Evolutionary conservation across 1,140 invertebrate species (phyloP).

Genomic region (Globodera ellingtonae): DNA sequence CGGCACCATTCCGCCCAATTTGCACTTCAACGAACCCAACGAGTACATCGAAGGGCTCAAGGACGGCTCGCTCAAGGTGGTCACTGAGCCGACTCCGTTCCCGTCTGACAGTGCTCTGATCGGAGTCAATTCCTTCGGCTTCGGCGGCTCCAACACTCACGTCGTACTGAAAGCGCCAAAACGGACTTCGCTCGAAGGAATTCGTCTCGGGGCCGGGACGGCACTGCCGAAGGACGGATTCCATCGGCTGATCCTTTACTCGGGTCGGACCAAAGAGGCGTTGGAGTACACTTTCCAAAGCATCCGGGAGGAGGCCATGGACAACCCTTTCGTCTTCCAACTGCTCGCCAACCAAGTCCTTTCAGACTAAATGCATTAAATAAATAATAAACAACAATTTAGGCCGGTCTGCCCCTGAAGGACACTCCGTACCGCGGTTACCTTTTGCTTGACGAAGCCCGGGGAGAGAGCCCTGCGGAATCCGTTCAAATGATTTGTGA

Average conservation of each 20-base stretch:
- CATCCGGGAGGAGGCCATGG: conserved; percentile 67
- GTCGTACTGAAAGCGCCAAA: conserved; percentile 72
- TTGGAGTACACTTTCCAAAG: conserved; percentile 74
- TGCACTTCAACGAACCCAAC: conserved; percentile 86
- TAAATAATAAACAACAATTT: conserved; percentile 10
- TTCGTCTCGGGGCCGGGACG: conserved; percentile 52
- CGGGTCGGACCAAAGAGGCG: conserved; percentile 82
- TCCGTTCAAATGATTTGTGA: conserved; percentile 21
- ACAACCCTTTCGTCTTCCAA: conserved; percentile 59
- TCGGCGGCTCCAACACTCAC: conserved; percentile 94
- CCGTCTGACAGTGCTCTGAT: conserved; percentile 76
- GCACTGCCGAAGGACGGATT: conserved; percentile 41
- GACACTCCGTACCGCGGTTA: conserved; percentile 57
- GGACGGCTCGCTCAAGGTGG: conserved; percentile 84
- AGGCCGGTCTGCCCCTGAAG: conserved; percentile 62
- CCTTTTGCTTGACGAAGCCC: conserved; percentile 32
- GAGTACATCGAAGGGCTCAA: conserved; percentile 81
- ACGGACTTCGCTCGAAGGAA: conserved; percentile 67
- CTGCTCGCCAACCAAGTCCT: conserved; percentile 55
- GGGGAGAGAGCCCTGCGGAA: conserved; percentile 23
- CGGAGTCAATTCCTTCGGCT: conserved; percentile 92
- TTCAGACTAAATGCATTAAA: conserved; percentile 8
- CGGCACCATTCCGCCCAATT: conserved; percentile 78
- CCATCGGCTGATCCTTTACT: conserved; percentile 77
- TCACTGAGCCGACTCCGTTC: conserved; percentile 78